Evolutionary conservation across 2,888 invertebrate species (phyloP), one percentile per base, ranked within the genome.

Genomic region (Sinodicranocentrus sp.): DNA sequence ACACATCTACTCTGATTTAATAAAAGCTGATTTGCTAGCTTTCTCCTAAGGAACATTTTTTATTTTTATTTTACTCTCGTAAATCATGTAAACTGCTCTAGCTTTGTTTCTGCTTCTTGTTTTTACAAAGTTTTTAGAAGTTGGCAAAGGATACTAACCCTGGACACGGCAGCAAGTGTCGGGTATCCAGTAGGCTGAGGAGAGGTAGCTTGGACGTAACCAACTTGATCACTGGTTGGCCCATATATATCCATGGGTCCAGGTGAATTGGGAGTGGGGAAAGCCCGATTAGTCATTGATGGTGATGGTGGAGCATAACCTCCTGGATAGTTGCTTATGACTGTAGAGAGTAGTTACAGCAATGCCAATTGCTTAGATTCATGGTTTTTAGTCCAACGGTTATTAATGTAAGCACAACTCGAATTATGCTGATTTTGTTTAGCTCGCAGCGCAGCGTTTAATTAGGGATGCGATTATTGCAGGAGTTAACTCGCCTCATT

Each of bases 181-280:
- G 97, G 97, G 92, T 97, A 97, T 90, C 96, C 96, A 90, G 97
- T 96, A 89, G 98, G 98, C 92, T 98, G 98, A 90, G 98, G 98
- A 92, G 97, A 97, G 89, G 98, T 93, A 90, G 98, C 97, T 93
- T 98, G 98, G 91, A 98, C 97, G 92, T 98, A 98, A 91, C 97
- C 96, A 89, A 89, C 88, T 26, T 86, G 85, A 70, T 89, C 89
- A 84, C 89, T 89, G 89, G 95, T 96, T 90, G 96, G 95, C 92
- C 95, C 96, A 93, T 97, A 97, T 93, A 98, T 96, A 91, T 98
- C 98, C 90, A 98, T 95, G 94, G 89, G 97, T 94, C 89, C 97
- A 83, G 98, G 98, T 90, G 97, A 97, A 92, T 96, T 97, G 89
- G 97, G 96, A 72, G 96, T 94, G 79, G 97, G 96, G 92, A 97